Conservation (phyloP, 2,797 vertebrate genomes). For the Fistularia tabacaria region DNA sequence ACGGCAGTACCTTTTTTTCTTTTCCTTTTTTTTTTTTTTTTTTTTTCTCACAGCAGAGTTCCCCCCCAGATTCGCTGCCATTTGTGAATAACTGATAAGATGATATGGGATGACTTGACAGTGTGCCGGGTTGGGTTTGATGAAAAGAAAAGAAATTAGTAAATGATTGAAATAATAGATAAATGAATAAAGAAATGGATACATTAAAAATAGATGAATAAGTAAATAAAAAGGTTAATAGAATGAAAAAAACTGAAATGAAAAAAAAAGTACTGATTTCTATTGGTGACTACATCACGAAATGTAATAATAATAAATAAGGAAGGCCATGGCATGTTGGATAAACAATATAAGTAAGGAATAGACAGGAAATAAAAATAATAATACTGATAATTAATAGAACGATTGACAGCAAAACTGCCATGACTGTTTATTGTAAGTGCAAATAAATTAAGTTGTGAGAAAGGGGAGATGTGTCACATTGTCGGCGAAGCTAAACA, state of each 20-base stretch:
- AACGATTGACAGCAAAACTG: constrained; percentile 12
- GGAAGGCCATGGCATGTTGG: too few species aligned
- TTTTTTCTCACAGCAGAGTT: constrained; percentile 49
- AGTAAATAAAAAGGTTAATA: too few species aligned
- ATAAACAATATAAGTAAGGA: too few species aligned
- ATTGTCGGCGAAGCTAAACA: constrained; percentile 16
- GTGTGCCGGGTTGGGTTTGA: constrained; percentile 23
- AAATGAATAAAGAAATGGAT: too few species aligned
- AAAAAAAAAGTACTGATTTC: neutral
- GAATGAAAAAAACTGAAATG: constrained; percentile 3
- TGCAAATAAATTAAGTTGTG: constrained; percentile 29
- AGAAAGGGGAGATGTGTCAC: constrained; percentile 27
- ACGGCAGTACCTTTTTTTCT: constrained; percentile 13
- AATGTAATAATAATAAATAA: too few species aligned
- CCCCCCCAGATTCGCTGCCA: constrained; percentile 49
- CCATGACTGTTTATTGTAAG: neutral
- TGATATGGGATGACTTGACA: constrained; percentile 35
- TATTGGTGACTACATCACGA: too few species aligned
- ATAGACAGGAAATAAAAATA: too few species aligned
- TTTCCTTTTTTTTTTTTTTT: constrained; percentile 25
- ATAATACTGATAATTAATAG: too few species aligned
- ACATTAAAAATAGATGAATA: too few species aligned
- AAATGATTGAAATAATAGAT: too few species aligned
- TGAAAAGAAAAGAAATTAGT: constrained; percentile 23
- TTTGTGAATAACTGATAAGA: constrained; percentile 64